phyloP scores from a whole-genome alignment of 1,140 invertebrate species.

The Papilio dardanus region DNA sequence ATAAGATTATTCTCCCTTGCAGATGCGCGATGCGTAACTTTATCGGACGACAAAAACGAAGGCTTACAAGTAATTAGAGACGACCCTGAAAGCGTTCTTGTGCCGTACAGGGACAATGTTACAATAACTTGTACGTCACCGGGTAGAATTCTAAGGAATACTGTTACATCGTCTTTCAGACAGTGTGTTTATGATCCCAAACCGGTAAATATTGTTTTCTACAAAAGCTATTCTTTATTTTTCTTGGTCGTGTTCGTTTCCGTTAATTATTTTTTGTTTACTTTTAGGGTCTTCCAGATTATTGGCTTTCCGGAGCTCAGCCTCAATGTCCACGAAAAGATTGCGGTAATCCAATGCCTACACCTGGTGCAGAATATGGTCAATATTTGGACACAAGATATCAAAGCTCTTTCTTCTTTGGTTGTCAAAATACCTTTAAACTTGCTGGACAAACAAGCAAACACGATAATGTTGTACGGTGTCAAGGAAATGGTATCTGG shows the following conservation, averaged over 20 bases:
- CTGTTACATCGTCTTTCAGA: constrained; percentile 91
- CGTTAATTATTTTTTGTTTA: not conserved
- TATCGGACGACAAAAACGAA: constrained; percentile 94
- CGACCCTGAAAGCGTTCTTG: constrained; percentile 90
- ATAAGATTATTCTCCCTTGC: constrained; percentile 48
- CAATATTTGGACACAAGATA: constrained; percentile 93
- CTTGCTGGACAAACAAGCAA: constrained; percentile 95
- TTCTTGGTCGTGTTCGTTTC: not conserved
- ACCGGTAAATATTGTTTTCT: constrained; percentile 81
- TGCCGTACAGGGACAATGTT: constrained; percentile 95
- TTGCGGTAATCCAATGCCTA: constrained; percentile 93
- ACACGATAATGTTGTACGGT: constrained; percentile 96
- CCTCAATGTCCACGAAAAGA: constrained; percentile 94
- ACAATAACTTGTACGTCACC: constrained; percentile 91
- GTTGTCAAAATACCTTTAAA: constrained; percentile 97
- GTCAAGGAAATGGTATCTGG: constrained; percentile 96
- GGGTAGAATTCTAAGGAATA: constrained; percentile 90
- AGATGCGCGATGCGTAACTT: constrained; percentile 95
- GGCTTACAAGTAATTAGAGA: constrained; percentile 89
- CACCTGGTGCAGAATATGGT: constrained; percentile 96
- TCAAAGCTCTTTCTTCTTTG: constrained; percentile 97
- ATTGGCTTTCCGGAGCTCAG: constrained; percentile 94
- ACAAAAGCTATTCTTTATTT: not conserved
- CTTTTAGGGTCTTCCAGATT: constrained; percentile 90
- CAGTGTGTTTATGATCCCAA: constrained; percentile 98